A percentile compares a stretch with the other conserved stretches of the same genome.
These are phyloP conservation scores for Chydorus sphaericus DNA, from an alignment of 2,888 invertebrate genomes.

Conservation along the genomic window DNA sequence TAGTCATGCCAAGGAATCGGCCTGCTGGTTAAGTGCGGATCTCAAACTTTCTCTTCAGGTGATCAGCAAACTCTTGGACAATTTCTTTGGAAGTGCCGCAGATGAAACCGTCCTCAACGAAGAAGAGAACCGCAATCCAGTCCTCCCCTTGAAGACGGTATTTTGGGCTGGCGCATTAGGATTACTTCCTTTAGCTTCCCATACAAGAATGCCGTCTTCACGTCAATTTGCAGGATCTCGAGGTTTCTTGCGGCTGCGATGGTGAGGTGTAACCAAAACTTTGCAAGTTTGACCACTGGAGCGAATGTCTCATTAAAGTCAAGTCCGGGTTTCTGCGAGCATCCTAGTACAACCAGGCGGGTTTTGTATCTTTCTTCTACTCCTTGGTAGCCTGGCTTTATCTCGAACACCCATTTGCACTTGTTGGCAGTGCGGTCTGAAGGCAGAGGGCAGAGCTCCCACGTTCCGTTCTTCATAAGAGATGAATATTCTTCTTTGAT, in stretches of 20 bases:
- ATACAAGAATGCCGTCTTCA: conserved; percentile 2
- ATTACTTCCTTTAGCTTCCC: neutral
- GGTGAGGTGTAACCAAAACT: neutral
- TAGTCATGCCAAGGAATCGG: neutral
- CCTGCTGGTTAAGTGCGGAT: neutral
- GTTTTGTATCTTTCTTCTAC: neutral
- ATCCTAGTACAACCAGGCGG: neutral
- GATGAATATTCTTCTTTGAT: neutral
- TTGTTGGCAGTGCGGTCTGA: neutral
- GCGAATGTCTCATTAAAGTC: conserved; percentile 1
- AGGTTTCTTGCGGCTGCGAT: neutral
- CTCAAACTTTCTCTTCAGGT: neutral
- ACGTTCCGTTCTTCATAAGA: neutral
- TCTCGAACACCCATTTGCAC: neutral
- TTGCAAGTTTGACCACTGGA: neutral
- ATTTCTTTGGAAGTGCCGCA: neutral
- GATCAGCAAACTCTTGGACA: neutral
- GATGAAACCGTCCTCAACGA: neutral
- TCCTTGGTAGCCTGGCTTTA: neutral
- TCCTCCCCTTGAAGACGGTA: neutral
- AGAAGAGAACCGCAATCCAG: neutral
- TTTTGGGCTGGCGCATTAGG: neutral
- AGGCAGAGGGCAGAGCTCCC: neutral
- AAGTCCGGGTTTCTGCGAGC: neutral
- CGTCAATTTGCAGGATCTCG: conserved; percentile 2